phyloP scores from a whole-genome alignment of 2,113 vertebrate species.

The Physeter macrocephalus region DNA sequence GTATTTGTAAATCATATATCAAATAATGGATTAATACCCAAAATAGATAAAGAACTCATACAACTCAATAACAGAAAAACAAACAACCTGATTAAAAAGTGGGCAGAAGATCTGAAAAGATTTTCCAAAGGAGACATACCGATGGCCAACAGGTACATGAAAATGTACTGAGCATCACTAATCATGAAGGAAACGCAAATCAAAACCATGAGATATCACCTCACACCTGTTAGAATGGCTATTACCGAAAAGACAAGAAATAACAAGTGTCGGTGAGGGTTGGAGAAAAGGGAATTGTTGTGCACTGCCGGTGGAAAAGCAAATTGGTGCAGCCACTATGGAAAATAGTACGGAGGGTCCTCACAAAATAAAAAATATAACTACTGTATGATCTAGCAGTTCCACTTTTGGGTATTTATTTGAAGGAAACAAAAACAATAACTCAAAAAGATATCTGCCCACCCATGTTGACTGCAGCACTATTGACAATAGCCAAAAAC shows the following conservation, averaged over 20 bases:
- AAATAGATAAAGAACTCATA: background rate
- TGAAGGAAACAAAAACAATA: background rate
- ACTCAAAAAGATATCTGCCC: background rate
- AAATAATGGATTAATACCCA: background rate
- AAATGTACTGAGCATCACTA: background rate
- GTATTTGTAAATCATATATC: background rate
- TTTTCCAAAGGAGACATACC: background rate
- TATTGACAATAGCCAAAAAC: background rate
- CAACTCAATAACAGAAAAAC: background rate
- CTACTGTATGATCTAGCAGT: background rate
- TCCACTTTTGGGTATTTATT: background rate
- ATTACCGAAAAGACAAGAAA: background rate
- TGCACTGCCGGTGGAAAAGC: background rate
- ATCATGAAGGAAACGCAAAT: background rate
- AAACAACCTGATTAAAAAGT: background rate
- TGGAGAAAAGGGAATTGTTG: background rate
- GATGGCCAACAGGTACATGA: background rate
- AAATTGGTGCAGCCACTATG: background rate
- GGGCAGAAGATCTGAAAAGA: background rate
- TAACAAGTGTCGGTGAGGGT: background rate
- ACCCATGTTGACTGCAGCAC: background rate
- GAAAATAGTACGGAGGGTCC: background rate
- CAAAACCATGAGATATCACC: background rate
- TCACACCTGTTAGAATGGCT: background rate
- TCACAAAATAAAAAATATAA: background rate